Evolutionary conservation across 2,888 invertebrate species (phyloP), one percentile per base, ranked within the genome.

Genomic region (Hypselothyrea guttata): DNA sequence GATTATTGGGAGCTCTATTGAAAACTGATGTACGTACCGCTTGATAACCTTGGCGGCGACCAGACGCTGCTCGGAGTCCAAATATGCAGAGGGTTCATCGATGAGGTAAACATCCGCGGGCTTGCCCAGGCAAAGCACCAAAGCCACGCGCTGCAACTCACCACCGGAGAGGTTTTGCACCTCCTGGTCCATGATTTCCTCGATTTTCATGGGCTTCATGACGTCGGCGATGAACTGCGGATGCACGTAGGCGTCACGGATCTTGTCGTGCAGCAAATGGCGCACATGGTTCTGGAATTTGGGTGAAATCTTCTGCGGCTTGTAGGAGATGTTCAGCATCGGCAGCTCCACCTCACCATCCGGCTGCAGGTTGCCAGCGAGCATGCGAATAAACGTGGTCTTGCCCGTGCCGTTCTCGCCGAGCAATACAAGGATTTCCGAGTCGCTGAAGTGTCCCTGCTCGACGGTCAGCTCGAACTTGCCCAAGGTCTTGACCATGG

Each of bases 1-100:
- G n/a, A n/a, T n/a, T n/a, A n/a, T n/a, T n/a, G 7, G 4, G 13
- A 9, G 15, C 9, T 0, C n/a, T 4, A 9, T 38, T 38, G 0
- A 4, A 8, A 11, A 5, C 0, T 4, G 0, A 0, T 4, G 18
- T 3, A 44, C 73, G n/a, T 52, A 97, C 96, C 98, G 93, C 90
- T 99, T 99, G 75, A 99, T 99, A 86, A 99, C 99, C 92, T 99
- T 99, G 77, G 99, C 99, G 63, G 99, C 98, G 58, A 99, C 97
- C 51, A 99, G 92, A 97, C 99, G 99, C 91, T 99, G 99, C 88
- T 99, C 99, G 2, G 99, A 99, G 91, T 99, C 99, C 66, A 99
- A 92, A 90, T 99, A 99, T 40, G 99, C 99, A 9, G 98, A 99
- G 0, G 99, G 99, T 91, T 99, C 99, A 88, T 99, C 99, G 81